Conservation (phyloP, 2,797 vertebrate species). For the Garrulus glandarius region DNA sequence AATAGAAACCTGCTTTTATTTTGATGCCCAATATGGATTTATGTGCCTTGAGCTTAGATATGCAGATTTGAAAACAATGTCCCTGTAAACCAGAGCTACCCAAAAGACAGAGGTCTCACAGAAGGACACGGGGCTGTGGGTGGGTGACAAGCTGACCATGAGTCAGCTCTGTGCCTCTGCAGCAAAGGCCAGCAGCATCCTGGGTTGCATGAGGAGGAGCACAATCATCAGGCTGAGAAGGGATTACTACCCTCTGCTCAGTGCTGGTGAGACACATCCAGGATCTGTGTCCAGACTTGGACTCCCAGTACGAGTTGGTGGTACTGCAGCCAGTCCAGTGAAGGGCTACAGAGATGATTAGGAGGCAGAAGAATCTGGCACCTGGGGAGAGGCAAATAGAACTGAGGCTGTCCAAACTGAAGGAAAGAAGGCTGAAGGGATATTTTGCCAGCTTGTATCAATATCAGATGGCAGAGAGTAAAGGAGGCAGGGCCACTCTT, state of each 20-base stretch:
- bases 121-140: not conserved
- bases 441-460: not conserved
- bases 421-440: not conserved
- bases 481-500: not conserved
- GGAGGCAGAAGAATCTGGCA: not conserved
- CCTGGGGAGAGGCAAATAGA: not conserved
- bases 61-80: not conserved
- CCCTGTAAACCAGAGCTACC: not conserved
- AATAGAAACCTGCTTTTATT: slow-evolving; percentile 37
- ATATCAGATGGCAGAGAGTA: not conserved
- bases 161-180: not conserved
- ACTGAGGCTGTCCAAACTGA: not conserved
- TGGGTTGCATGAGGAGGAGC: not conserved
- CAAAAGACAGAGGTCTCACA: not conserved
- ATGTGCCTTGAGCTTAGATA: not conserved
- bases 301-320: not conserved
- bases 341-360: not conserved
- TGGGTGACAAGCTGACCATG: not conserved
- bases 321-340: not conserved
- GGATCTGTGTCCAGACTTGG: not conserved
- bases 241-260: not conserved
- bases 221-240: not conserved
- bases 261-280: not conserved
- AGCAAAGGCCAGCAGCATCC: not conserved
- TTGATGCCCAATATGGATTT: not conserved